phyloP scores from a whole-genome alignment of 2,888 invertebrate genomes.

The Lepidonotus clava region DNA sequence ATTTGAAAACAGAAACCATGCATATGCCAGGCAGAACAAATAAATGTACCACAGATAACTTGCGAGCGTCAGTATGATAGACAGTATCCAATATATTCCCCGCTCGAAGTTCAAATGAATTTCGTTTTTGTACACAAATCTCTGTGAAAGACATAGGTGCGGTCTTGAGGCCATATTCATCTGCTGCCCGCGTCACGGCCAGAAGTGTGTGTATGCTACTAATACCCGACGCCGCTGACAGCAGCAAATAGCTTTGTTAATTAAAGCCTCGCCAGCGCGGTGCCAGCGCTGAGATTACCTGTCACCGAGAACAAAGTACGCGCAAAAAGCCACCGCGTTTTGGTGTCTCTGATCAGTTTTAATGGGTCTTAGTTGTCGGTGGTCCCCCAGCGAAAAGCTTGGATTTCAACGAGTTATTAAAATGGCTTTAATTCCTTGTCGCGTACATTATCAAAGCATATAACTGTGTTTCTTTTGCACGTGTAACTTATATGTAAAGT shows the following conservation, averaged over 20 bases:
- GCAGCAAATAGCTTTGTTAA: conserved; percentile 43
- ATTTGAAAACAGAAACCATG: neutral
- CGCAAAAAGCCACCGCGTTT: neutral
- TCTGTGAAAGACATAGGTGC: conserved; percentile 6
- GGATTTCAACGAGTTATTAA: neutral
- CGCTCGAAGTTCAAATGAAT: neutral
- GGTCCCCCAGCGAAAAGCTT: neutral
- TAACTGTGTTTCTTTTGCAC: no score
- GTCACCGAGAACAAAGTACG: conserved; percentile 39
- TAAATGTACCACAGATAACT: neutral
- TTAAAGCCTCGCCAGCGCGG: neutral
- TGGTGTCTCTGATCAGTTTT: conserved; percentile 36
- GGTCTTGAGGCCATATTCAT: neutral
- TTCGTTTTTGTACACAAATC: neutral
- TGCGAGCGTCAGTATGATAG: neutral
- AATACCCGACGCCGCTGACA: conserved; percentile 6
- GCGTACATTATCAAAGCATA: no score
- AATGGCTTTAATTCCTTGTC: conserved; percentile 6
- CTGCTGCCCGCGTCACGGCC: neutral
- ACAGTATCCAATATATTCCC: neutral
- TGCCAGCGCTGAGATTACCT: conserved; percentile 21
- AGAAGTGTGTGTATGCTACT: conserved; percentile 19
- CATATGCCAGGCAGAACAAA: neutral
- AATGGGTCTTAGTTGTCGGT: conserved; percentile 23
- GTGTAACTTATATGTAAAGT: no score